Evolutionary conservation across 1,140 invertebrate species (phyloP), one percentile per base, ranked within the genome.

Genomic region (Pachypeltis micranthus): DNA sequence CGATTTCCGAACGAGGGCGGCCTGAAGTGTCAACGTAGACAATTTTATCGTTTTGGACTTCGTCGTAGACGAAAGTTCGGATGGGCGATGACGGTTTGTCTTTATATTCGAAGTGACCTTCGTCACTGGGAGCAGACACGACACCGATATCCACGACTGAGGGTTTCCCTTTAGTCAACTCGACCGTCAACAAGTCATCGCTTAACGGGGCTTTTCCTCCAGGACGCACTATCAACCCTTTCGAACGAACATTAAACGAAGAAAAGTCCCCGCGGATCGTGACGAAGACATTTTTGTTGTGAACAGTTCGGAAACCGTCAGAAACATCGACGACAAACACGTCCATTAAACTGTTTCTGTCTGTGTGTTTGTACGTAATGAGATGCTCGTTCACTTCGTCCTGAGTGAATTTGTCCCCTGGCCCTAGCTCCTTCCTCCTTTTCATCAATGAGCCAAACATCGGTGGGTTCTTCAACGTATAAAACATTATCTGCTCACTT

Each of bases 241-340:
- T 51, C 12, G 47, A 51, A 4, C 23, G 12, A 7, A 51, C 47
- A 16, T 51, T 51, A 7, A 51, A 21, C 7, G 7, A 16, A 4
- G 47, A 4, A 2, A n/a, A 25, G 23, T 61, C 47, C 4, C 14
- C 16, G 2, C 39, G 44, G 34, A 61, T 61, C 2, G 60, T 61
- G 3, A 61, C 44, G 23, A 61, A 61, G 10, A 61, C 34, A 26
- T 61, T 61, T 24, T 61, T 34, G 21, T 61, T 47, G 34, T 23
- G 10, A 3, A 61, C 29, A 44, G 44, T 44, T 2, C 29, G 23
- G 3, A n/a, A 23, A 12, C 44, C 44, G 39, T 61, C 60, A 2
- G 60, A 44, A 2, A 51, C 21, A 28, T 61, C 60, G 24, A 61
- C 44, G 2, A 61, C 60, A 51, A 61, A 61, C 2, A 61, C 60